Percentiles rank a stretch among this genome's conserved stretches.
These are phyloP conservation scores for Ips typographus DNA, from an alignment of 1,140 invertebrate genomes.

Conservation along the genomic window DNA sequence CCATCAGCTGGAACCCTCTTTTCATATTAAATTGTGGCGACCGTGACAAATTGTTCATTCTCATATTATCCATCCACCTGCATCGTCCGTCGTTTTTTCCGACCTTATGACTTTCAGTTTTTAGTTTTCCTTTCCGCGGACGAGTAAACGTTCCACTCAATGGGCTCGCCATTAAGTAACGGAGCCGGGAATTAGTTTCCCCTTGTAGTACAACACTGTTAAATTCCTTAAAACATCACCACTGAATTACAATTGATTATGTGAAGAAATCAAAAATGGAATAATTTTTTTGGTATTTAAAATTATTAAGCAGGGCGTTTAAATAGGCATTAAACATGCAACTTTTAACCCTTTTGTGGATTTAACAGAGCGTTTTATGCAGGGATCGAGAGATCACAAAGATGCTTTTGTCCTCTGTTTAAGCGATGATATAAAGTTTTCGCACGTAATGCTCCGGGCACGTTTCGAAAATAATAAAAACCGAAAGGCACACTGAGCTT, in stretches of 20 bases:
- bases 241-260: no score
- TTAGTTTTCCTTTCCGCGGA: neutral
- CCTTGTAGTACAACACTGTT: no score
- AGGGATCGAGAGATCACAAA: conserved; percentile 2
- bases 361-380: neutral
- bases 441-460: conserved; percentile 23
- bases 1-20: neutral
- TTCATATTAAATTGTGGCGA: neutral
- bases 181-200: no score
- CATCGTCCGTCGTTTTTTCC: neutral
- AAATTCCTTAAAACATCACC: no score
- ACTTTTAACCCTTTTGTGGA: conserved; percentile 3
- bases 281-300: no score
- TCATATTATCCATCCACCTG: neutral
- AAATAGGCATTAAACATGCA: neutral
- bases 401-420: conserved; percentile 6
- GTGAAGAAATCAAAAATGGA: no score
- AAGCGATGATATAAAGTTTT: conserved; percentile 20
- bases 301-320: neutral
- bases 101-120: conserved; percentile 1
- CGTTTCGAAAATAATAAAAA: conserved; percentile 22
- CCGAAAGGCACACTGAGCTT: conserved; percentile 1
- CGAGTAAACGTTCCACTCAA: neutral
- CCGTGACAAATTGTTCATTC: neutral
- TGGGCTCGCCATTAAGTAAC: no score